These are phyloP conservation scores for Macrophya annulata DNA, from an alignment of 2,888 invertebrate genomes.

Conservation along the genomic window DNA sequence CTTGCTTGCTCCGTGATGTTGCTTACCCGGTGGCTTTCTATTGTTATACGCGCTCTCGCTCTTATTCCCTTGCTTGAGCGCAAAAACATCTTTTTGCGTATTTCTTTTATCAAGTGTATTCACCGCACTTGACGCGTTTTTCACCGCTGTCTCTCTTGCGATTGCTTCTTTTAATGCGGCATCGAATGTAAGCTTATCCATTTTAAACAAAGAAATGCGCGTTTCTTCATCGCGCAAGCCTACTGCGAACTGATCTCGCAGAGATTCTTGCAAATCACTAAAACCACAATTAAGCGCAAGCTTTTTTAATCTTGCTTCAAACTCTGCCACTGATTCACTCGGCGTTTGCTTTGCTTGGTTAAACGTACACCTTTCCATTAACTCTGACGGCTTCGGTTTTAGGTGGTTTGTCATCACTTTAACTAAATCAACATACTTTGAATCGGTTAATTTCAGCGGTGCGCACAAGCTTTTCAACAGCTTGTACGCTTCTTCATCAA, in stretches of 20 bases:
- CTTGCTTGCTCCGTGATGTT: no score
- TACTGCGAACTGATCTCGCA: constrained; percentile 5
- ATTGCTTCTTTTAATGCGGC: constrained; percentile 14
- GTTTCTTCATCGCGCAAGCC: constrained; percentile 58
- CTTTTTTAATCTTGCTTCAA: constrained; percentile 75
- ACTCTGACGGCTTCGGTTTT: constrained; percentile 13
- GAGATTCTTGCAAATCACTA: not conserved
- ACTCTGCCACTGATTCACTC: constrained; percentile 69
- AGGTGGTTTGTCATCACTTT: constrained; percentile 53
- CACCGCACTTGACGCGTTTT: constrained; percentile 6
- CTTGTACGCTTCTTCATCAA: constrained; percentile 58
- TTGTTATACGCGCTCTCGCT: not conserved
- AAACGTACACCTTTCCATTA: constrained; percentile 20
- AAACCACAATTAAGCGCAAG: constrained; percentile 76
- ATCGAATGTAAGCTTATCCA: not conserved
- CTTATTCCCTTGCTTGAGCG: not conserved
- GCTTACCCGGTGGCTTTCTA: not conserved
- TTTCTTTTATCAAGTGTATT: not conserved
- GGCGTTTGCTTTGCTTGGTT: constrained; percentile 57
- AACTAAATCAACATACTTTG: constrained; percentile 50
- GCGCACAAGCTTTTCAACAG: constrained; percentile 59
- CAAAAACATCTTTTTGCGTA: constrained; percentile 4
- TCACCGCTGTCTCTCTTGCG: not conserved
- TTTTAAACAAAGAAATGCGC: constrained; percentile 29
- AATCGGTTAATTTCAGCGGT: constrained; percentile 57